Evolutionary conservation across 2,113 vertebrate species (phyloP).

Genomic region (Tupaia tana): DNA sequence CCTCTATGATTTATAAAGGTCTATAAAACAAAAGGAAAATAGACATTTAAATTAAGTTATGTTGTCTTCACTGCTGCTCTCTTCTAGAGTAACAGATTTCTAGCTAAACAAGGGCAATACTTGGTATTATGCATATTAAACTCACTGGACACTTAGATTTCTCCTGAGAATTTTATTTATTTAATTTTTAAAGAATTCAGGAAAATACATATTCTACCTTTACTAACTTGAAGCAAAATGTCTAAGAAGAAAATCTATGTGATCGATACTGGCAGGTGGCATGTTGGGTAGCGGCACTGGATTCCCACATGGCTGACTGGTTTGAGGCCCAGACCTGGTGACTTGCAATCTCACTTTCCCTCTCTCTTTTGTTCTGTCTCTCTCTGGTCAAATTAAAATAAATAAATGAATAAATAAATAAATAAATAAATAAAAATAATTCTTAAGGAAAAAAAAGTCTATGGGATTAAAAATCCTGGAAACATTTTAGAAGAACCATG

Average conservation of each 20-base stretch:
- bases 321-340: no score
- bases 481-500: not conserved
- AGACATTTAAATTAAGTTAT: not conserved
- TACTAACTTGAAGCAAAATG: not conserved
- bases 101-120: not conserved
- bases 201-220: constrained; percentile 26
- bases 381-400: no score
- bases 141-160: not conserved
- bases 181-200: constrained; percentile 18
- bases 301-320: no score
- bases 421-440: no score
- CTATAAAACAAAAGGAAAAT: not conserved
- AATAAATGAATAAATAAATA: no score
- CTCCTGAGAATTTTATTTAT: not conserved
- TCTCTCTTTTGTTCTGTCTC: no score
- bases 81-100: not conserved
- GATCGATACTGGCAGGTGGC: no score
- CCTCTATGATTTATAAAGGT: not conserved
- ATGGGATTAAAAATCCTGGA: not conserved
- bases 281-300: no score
- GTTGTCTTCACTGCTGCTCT: not conserved
- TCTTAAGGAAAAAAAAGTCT: not conserved
- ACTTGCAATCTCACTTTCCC: no score
- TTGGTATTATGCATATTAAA: not conserved
- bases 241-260: no score